Evolutionary conservation across 2,797 vertebrate genomes (phyloP), one percentile per base, ranked within the genome.

Genomic region (Schizothorax lantsangensis): DNA sequence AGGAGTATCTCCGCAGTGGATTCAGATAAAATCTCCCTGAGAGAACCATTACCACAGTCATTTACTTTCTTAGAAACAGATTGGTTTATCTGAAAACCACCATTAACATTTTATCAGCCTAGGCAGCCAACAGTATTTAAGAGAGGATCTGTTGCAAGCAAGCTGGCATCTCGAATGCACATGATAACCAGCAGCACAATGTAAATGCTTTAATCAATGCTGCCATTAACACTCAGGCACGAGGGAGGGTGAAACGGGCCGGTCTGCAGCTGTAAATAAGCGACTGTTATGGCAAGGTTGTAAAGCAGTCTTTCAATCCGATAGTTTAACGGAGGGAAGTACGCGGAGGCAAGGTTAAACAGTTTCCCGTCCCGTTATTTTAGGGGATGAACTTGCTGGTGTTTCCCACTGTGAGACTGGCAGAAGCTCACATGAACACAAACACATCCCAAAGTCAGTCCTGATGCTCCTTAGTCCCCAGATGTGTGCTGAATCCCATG

Each of bases 171-270:
- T 54, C 40, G 17, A 78, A 15, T 52, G 52, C 82, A 79, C 79
- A 85, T 79, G 78, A 88, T 88, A 85, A 87, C 54, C 36, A 68
- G 47, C 52, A 81, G 59, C 72, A 79, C 40, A 71, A 30, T 83
- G 79, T 82, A 83, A 82, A 88, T 66, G 73, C 49, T 82, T 77
- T 83, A 85, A 88, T 88, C 83, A 81, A 82, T 88, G 79, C 47
- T 71, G 73, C 71, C 79, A 74, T 81, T 86, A 86, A 86, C 54
- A 86, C 69, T 74, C 54, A 64, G 52, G 59, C 85, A 86, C 33
- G 17, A 52, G 69, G 59, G 85, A 84, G 77, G 43, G 66, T 62
- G 45, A 79, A 85, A 59, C 21, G 38, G 77, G 80, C 87, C 77
- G 73, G 72, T 81, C 62, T 33, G 71, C 82, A 87, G 84, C 79